Evolutionary conservation across 2,888 invertebrate species (phyloP).

Genomic region (Colostygia pectinataria): DNA sequence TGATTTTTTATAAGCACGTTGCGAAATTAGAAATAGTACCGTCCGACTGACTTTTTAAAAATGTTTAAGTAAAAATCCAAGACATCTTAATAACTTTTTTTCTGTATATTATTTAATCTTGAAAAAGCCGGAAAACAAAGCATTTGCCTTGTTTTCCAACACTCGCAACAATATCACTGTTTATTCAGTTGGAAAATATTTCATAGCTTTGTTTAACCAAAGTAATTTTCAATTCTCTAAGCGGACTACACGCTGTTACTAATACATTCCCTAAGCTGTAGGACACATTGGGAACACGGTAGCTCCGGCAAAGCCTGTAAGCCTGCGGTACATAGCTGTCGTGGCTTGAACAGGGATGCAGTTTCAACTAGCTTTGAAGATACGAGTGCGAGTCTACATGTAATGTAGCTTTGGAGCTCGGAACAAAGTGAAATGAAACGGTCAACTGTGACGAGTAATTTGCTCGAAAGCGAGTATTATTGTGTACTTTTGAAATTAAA

Average conservation of each 20-base stretch:
- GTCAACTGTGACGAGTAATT: background rate
- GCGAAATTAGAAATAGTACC: too few species aligned
- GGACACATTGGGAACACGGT: conserved; percentile 13
- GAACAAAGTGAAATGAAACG: conserved; percentile 5
- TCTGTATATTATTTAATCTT: too few species aligned
- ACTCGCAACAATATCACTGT: too few species aligned
- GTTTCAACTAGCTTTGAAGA: conserved; percentile 24
- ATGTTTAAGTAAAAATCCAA: too few species aligned
- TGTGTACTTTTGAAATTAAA: too few species aligned
- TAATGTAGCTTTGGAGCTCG: conserved; percentile 9
- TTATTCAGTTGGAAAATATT: background rate
- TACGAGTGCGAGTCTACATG: conserved; percentile 5
- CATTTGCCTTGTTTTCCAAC: too few species aligned
- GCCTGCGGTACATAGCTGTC: conserved; percentile 15
- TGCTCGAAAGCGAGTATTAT: too few species aligned
- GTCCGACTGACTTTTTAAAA: too few species aligned
- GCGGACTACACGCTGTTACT: conserved; percentile 6
- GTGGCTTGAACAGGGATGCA: conserved; percentile 21
- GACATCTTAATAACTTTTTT: too few species aligned
- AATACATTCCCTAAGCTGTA: conserved; percentile 16
- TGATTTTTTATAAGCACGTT: too few species aligned
- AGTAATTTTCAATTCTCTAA: conserved; percentile 21
- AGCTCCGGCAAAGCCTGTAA: conserved; percentile 19
- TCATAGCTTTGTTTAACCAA: background rate
- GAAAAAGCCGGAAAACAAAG: too few species aligned